Evolutionary conservation across 2,888 invertebrate species (phyloP).

Genomic region (Rotaria sp.): DNA sequence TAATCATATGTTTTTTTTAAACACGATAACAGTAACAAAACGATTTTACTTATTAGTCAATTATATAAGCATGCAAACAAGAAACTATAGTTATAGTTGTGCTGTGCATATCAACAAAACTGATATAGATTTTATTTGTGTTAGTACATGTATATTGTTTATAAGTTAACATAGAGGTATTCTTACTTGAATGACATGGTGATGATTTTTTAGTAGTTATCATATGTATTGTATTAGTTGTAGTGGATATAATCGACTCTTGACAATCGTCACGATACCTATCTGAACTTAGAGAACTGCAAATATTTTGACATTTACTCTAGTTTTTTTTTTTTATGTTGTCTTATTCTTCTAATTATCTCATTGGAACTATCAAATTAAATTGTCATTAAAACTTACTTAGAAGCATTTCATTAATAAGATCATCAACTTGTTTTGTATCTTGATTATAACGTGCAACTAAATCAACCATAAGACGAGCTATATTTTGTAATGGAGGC

Average conservation of each 20-base stretch:
- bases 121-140: background rate
- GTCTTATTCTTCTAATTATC: background rate
- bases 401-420: slow-evolving; percentile 40
- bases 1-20: background rate
- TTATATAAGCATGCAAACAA: background rate
- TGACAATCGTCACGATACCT: slow-evolving; percentile 12
- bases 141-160: background rate
- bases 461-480: slow-evolving; percentile 39
- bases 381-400: slow-evolving; percentile 17
- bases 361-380: background rate
- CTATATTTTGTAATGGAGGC: slow-evolving; percentile 39
- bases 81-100: background rate
- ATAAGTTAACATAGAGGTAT: background rate
- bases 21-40: background rate
- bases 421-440: slow-evolving; percentile 38
- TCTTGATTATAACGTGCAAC: slow-evolving; percentile 35
- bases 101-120: background rate
- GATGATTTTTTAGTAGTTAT: background rate
- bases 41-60: background rate
- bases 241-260: background rate
- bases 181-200: background rate
- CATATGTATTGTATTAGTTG: background rate
- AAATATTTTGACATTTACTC: background rate
- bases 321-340: background rate
- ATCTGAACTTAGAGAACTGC: background rate